Percentiles rank a stretch among this genome's conserved stretches.
Evolutionary conservation across 2,888 invertebrate species (phyloP).

Genomic region (Megaustenia siamemsis): DNA sequence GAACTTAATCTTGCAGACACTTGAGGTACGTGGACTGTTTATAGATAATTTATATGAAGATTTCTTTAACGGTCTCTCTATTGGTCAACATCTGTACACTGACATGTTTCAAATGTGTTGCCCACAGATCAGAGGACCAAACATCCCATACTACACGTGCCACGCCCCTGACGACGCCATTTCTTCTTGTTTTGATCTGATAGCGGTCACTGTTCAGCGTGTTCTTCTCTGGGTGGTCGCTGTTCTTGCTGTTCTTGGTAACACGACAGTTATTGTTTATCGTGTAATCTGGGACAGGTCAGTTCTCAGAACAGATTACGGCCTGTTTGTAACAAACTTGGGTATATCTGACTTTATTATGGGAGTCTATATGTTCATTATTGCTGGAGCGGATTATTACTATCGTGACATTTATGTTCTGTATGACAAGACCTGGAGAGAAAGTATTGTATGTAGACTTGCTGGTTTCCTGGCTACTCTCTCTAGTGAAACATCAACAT

Average conservation of each 20-base stretch:
- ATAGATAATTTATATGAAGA: neutral
- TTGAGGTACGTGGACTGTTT: neutral
- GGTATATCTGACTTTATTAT: conserved; percentile 73
- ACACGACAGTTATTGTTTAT: conserved; percentile 38
- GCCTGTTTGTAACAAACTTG: conserved; percentile 70
- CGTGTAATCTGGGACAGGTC: conserved; percentile 56
- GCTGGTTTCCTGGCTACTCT: conserved; percentile 80
- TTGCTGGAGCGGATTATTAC: conserved; percentile 72
- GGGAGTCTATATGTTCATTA: conserved; percentile 74
- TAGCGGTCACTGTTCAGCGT: conserved; percentile 67
- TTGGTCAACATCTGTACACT: conserved; percentile 21
- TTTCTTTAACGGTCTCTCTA: conserved; percentile 22
- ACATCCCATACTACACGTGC: conserved; percentile 58
- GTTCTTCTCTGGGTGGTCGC: conserved; percentile 65
- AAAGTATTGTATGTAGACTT: conserved; percentile 75
- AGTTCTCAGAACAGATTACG: conserved; percentile 32
- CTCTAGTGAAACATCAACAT: conserved; percentile 73
- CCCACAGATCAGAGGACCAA: conserved; percentile 21
- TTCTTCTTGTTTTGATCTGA: conserved; percentile 74
- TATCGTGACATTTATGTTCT: conserved; percentile 71
- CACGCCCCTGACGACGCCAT: conserved; percentile 69
- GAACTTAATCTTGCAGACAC: neutral
- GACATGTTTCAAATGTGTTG: conserved; percentile 49
- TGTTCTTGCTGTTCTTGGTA: conserved; percentile 35
- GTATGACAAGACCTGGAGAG: conserved; percentile 72